A percentile compares a stretch with the other conserved stretches of the same genome.
Conservation (phyloP, 2,888 invertebrate genomes). For the Scotopteryx bipunctaria region DNA sequence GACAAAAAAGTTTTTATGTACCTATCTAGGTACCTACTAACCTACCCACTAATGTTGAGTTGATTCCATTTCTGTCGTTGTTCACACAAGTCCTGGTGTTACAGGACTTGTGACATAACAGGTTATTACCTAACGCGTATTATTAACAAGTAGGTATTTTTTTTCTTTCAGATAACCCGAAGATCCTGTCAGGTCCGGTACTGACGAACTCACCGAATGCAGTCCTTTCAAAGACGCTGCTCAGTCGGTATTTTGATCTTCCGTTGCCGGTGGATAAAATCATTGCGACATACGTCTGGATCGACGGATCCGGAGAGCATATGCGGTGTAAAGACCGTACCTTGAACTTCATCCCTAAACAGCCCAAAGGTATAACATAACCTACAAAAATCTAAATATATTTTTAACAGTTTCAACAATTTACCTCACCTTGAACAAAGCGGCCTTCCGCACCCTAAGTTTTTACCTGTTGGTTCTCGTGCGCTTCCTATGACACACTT, state of each 20-base stretch:
- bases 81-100: no score
- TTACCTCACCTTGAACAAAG: no score
- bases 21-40: neutral
- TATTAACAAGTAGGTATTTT: no score
- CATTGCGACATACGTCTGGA: constrained; percentile 96
- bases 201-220: constrained; percentile 91
- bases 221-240: constrained; percentile 89
- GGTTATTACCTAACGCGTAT: neutral
- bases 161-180: constrained; percentile 75
- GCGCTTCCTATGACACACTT: neutral
- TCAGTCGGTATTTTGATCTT: constrained; percentile 89
- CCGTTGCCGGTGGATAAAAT: constrained; percentile 90
- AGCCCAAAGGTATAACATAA: constrained; percentile 89
- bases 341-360: constrained; percentile 90
- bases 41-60: no score
- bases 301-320: constrained; percentile 95
- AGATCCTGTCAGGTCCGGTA: constrained; percentile 75
- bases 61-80: no score
- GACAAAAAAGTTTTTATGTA: constrained; percentile 10
- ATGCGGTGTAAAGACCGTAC: constrained; percentile 95
- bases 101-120: no score
- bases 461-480: neutral
- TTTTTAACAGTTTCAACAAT: no score
- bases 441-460: neutral
- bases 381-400: no score